A percentile compares a stretch with the other conserved stretches of the same genome.
Evolutionary conservation across 2,888 invertebrate genomes (phyloP).

Genomic region (Yponomeuta evonymella): DNA sequence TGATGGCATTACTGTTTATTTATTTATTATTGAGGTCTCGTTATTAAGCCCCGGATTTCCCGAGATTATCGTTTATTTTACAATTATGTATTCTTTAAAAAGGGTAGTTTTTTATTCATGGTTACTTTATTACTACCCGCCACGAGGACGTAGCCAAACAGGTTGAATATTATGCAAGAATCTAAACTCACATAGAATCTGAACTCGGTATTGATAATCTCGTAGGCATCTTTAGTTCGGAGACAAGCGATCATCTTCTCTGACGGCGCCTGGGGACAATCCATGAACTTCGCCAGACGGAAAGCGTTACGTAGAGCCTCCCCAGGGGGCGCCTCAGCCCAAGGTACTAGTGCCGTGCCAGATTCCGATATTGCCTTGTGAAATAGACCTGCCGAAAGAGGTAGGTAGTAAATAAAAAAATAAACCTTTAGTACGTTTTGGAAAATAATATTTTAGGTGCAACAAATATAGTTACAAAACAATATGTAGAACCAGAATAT

Average conservation of each 20-base stretch:
- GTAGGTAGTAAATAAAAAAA: conserved; percentile 9
- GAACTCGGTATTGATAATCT: conserved; percentile 80
- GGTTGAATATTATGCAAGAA: no score
- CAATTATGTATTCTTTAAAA: no score
- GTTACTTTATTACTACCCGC: background rate
- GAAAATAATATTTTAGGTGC: no score
- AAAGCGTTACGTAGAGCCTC: conserved; percentile 75
- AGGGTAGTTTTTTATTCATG: background rate
- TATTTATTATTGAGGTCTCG: no score
- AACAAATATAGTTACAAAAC: no score
- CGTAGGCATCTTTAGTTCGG: conserved; percentile 74
- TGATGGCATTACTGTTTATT: no score
- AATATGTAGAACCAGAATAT: no score
- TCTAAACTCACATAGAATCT: conserved; percentile 78
- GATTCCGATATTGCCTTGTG: conserved; percentile 85
- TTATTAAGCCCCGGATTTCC: no score
- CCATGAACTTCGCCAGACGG: conserved; percentile 76
- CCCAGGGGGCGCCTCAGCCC: conserved; percentile 79
- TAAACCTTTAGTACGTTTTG: background rate
- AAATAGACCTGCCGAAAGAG: conserved; percentile 73
- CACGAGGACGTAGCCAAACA: background rate
- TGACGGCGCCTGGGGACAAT: conserved; percentile 74
- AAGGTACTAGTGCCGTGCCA: conserved; percentile 81
- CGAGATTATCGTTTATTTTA: no score
- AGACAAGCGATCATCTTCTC: conserved; percentile 77